These are phyloP conservation scores for Pelosia muscerda DNA, from an alignment of 2,888 invertebrate genomes.

Conservation along the genomic window DNA sequence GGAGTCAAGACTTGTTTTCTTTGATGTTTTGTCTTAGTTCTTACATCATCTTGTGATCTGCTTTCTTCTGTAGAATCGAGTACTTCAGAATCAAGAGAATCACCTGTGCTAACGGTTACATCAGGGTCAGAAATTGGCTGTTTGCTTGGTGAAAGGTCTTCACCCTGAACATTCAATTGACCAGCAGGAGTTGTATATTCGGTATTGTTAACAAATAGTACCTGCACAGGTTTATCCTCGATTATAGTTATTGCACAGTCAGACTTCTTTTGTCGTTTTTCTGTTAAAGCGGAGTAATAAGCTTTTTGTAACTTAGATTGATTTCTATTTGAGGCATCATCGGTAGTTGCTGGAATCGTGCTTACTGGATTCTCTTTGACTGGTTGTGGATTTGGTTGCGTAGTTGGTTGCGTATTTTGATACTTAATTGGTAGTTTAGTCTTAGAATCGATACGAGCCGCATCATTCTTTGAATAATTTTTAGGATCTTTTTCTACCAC, in stretches of 20 bases:
- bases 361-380: slow-evolving; percentile 55
- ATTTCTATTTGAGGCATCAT: slow-evolving; percentile 68
- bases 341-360: slow-evolving; percentile 53
- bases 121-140: slow-evolving; percentile 57
- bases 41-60: slow-evolving; percentile 68
- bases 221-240: slow-evolving; percentile 83
- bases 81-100: slow-evolving; percentile 72
- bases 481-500: slow-evolving; percentile 70
- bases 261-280: slow-evolving; percentile 66
- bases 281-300: slow-evolving; percentile 76
- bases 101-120: slow-evolving; percentile 58
- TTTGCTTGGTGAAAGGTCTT: slow-evolving; percentile 73
- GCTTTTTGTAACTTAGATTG: slow-evolving; percentile 79
- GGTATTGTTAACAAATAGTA: slow-evolving; percentile 73
- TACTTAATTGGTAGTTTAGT: slow-evolving; percentile 64
- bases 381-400: slow-evolving; percentile 34
- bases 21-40: slow-evolving; percentile 78
- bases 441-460: slow-evolving; percentile 63
- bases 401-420: slow-evolving; percentile 52
- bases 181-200: slow-evolving; percentile 66
- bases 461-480: slow-evolving; percentile 66
- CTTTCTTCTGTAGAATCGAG: slow-evolving; percentile 63
- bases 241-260: slow-evolving; percentile 75
- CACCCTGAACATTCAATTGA: slow-evolving; percentile 74
- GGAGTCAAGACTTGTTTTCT: slow-evolving; percentile 83